Conservation (phyloP, 2,888 invertebrate species). For the Lasioglossum oenotherae region DNA sequence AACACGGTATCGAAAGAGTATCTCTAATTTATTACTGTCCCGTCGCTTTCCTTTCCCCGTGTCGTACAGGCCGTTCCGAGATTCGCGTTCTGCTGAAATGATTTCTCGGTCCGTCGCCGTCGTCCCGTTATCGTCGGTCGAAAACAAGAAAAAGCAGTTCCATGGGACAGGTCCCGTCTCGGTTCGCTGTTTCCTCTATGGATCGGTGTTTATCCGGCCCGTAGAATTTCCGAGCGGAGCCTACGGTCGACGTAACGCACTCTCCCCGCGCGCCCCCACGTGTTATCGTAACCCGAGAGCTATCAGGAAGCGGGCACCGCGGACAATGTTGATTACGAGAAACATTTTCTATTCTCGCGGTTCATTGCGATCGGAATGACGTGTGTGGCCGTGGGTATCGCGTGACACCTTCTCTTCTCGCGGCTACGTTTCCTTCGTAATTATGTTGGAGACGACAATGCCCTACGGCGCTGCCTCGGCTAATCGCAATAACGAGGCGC, state of each 20-base stretch:
- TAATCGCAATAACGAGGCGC: constrained; percentile 46
- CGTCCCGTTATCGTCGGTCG: constrained; percentile 6
- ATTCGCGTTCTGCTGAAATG: not conserved
- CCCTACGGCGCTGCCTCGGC: constrained; percentile 7
- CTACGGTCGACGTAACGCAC: constrained; percentile 7
- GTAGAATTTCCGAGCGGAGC: not conserved
- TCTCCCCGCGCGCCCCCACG: not conserved
- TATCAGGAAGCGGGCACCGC: constrained; percentile 40
- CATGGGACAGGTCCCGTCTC: constrained; percentile 4
- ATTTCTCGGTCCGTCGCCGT: constrained; percentile 1
- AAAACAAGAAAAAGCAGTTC: constrained; percentile 6
- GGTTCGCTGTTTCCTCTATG: not conserved
- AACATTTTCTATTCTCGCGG: constrained; percentile 63
- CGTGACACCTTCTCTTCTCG: constrained; percentile 45
- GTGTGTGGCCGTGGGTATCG: constrained; percentile 59
- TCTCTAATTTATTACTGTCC: not conserved
- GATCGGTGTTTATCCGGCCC: constrained; percentile 8
- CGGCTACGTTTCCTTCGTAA: constrained; percentile 54
- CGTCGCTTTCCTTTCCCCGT: not conserved
- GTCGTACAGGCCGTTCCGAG: not conserved
- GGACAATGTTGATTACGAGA: constrained; percentile 52
- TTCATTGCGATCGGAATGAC: constrained; percentile 59
- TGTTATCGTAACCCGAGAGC: constrained; percentile 41
- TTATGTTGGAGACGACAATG: constrained; percentile 57
- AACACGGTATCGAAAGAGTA: not conserved